Base-by-base conservation (phyloP, 2,888 invertebrate species). In the Nephrocerus scutellatus region DNA sequence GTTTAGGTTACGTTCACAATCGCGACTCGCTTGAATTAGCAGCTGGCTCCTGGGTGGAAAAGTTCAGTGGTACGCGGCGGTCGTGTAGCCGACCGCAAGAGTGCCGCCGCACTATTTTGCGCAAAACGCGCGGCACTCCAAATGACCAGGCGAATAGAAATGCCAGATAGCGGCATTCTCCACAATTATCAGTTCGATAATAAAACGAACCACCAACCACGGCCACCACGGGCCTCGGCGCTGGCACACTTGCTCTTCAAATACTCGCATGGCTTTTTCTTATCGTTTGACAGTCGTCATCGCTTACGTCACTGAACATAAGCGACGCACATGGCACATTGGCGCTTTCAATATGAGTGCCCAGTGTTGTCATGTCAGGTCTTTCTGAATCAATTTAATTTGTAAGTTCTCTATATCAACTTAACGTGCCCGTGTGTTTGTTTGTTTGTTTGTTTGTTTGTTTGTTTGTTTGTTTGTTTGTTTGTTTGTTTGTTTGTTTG, bases 111-210 rank as follows among this genome's bases (percentile, higher is more conserved):
- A 54, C 51, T 57, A 59, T 62, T 66, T 61, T 58, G 63, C 63
- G 63, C 58, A 57, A 60, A 60, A 57, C 57, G 63, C 66, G 59
- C 66, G 65, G 64, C 59, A 66, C 66, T 66, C 66, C 64, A 64
- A 59, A 44, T 49, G 50, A 59, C 51, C 54, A 62, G 66, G 66
- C 53, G 41, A 50, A 21, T 62, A 66, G 59, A 48, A 50, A 35
- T 36, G 48, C 43, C 43, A 47, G 34, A 49, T 43, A 49, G 44
- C 44, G 47, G 46, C 36, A 35, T 41, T 34, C 23, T 28, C 18
- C 32, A 22, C 25, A 20, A 21, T 21, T 24, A n/a, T n/a, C n/a
- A n/a, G n/a, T n/a, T n/a, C n/a, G n/a, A n/a, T n/a, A n/a, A n/a
- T n/a, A n/a, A n/a, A n/a, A n/a, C n/a, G n/a, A n/a, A n/a, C n/a